Percentiles rank a stretch among this genome's conserved stretches.
Conservation (phyloP, 2,113 vertebrate genomes). For the Tachysurus vachellii region DNA sequence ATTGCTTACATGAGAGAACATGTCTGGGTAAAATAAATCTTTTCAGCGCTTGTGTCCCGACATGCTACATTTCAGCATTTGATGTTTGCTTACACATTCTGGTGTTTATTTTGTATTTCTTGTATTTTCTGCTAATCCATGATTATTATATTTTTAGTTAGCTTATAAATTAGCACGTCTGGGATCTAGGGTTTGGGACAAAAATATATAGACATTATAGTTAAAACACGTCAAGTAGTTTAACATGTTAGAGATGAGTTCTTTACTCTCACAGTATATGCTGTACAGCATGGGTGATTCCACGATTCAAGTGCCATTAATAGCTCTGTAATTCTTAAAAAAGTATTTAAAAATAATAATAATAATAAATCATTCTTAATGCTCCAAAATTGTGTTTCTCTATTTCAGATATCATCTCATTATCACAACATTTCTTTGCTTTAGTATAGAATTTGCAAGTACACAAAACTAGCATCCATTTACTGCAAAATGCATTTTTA, state of each 20-base stretch:
- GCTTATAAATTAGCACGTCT: background rate
- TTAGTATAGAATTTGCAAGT: background rate
- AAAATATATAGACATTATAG: background rate
- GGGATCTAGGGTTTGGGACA: background rate
- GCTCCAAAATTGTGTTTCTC: background rate
- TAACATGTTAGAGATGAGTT: background rate
- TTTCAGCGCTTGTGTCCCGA: slow-evolving; percentile 39
- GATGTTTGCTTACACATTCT: slow-evolving; percentile 39
- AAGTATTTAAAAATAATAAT: background rate
- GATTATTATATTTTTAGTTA: background rate
- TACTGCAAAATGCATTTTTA: background rate
- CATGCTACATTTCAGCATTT: slow-evolving; percentile 42
- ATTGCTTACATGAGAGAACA: slow-evolving; percentile 51
- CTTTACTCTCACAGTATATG: background rate
- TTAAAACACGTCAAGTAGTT: background rate
- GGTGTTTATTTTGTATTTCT: slow-evolving; percentile 4
- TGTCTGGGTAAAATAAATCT: slow-evolving; percentile 42
- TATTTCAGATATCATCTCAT: background rate
- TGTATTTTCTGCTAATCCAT: background rate
- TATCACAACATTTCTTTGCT: background rate
- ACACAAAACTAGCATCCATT: background rate
- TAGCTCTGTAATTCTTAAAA: background rate
- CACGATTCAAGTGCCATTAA: background rate
- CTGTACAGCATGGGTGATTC: background rate
- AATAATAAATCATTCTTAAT: background rate